phyloP scores from a whole-genome alignment of 1,140 invertebrate species.

The Temnothorax nylanderi region DNA sequence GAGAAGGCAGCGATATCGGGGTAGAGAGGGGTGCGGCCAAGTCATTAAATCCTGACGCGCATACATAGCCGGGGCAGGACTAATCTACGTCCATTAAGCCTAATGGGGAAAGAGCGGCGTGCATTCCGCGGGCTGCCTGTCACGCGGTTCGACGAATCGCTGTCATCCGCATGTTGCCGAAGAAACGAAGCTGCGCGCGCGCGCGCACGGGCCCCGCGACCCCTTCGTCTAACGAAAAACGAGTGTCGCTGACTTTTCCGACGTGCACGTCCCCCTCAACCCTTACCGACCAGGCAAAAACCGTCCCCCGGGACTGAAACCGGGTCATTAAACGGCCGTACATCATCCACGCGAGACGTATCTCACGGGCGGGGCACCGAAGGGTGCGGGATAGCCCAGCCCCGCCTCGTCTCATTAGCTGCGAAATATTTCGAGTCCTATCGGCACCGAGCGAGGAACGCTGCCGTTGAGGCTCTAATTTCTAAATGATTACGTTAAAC shows the following conservation, averaged over 20 bases:
- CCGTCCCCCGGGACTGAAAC: constrained; percentile 53
- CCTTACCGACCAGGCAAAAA: constrained; percentile 65
- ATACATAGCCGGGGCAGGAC: constrained; percentile 42
- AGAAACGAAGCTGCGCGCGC: constrained; percentile 2
- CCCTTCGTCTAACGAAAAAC: constrained; percentile 62
- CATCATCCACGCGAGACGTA: constrained; percentile 74
- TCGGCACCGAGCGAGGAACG: background rate
- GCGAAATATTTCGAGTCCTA: constrained; percentile 56
- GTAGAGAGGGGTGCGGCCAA: constrained; percentile 61
- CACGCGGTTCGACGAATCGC: constrained; percentile 65
- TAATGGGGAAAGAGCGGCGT: constrained; percentile 68
- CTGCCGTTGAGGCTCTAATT: constrained; percentile 8
- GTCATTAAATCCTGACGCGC: constrained; percentile 72
- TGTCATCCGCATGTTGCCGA: constrained; percentile 71
- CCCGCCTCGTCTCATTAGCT: constrained; percentile 69
- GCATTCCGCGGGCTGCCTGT: constrained; percentile 53
- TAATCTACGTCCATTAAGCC: constrained; percentile 75
- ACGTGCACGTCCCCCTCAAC: constrained; percentile 50
- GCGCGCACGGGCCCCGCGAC: background rate
- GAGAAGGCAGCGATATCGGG: constrained; percentile 11
- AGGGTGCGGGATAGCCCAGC: constrained; percentile 40
- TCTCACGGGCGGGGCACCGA: constrained; percentile 48
- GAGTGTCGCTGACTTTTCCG: constrained; percentile 68
- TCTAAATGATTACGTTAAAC: constrained; percentile 36
- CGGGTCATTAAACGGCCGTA: constrained; percentile 78